These are phyloP conservation scores for Porites divaricata DNA, from an alignment of 92 coral and sea anemone genomes.

Conservation along the genomic window DNA sequence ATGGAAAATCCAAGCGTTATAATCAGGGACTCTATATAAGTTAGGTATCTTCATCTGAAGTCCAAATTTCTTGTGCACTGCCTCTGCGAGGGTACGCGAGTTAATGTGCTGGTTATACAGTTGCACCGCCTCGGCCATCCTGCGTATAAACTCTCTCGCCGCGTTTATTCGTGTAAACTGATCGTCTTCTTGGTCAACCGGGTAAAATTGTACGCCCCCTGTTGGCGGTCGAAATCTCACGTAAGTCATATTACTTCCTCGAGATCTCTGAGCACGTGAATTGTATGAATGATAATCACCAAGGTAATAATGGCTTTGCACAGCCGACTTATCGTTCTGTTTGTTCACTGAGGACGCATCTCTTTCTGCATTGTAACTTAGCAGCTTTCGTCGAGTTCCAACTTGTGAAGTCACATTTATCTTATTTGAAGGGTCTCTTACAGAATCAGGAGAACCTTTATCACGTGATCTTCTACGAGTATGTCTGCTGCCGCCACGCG, in stretches of 20 bases:
- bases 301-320: neutral
- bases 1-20: conserved; percentile 76
- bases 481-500: neutral
- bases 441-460: neutral
- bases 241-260: neutral
- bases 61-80: conserved; percentile 64
- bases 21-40: conserved; percentile 40
- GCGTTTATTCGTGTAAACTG: conserved; percentile 56
- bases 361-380: neutral
- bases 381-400: conserved; percentile 24
- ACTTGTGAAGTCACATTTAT: neutral
- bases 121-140: conserved; percentile 61
- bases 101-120: conserved; percentile 47
- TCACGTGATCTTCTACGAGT: conserved; percentile 3
- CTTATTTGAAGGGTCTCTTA: neutral
- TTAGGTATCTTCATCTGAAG: conserved; percentile 63
- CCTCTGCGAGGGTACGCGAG: conserved; percentile 41
- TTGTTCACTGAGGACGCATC: neutral
- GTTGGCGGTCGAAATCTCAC: neutral
- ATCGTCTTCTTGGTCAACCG: conserved; percentile 45
- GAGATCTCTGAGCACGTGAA: neutral
- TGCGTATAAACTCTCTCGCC: conserved; percentile 70
- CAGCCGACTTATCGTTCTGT: neutral
- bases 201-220: conserved; percentile 10
- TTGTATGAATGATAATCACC: neutral